phyloP scores from a whole-genome alignment of 2,797 vertebrate species.

The Onychomys arenicola region DNA sequence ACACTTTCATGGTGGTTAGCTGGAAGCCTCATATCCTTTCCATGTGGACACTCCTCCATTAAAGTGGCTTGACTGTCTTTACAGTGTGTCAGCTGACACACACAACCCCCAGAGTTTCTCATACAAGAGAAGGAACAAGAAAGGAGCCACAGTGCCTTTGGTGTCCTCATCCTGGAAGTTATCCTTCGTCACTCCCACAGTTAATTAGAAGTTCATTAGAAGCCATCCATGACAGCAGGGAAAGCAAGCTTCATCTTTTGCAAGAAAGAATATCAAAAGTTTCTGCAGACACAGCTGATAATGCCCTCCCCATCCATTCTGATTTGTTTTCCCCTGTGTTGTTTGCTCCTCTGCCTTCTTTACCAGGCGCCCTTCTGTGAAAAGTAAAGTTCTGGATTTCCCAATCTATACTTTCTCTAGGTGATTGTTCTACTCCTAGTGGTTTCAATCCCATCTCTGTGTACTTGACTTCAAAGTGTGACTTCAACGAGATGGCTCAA shows the following conservation, averaged over 20 bases:
- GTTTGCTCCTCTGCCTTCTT: not conserved
- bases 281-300: not conserved
- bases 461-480: not conserved
- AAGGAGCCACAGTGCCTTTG: not conserved
- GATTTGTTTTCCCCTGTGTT: not conserved
- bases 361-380: not conserved
- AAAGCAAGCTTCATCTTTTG: not conserved
- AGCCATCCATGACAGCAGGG: not conserved
- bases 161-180: not conserved
- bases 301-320: not conserved
- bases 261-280: not conserved
- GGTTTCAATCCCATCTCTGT: not conserved
- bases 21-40: not conserved
- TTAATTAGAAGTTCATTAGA: not conserved
- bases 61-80: not conserved
- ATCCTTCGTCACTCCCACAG: accelerated
- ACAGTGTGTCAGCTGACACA: not conserved
- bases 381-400: not conserved
- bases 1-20: too few relatives aligned
- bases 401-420: not conserved
- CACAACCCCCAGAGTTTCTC: not conserved
- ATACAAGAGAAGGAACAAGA: not conserved
- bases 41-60: not conserved
- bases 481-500: not conserved
- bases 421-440: not conserved